phyloP scores from a whole-genome alignment of 2,888 invertebrate species.

The Ophraella communa region DNA sequence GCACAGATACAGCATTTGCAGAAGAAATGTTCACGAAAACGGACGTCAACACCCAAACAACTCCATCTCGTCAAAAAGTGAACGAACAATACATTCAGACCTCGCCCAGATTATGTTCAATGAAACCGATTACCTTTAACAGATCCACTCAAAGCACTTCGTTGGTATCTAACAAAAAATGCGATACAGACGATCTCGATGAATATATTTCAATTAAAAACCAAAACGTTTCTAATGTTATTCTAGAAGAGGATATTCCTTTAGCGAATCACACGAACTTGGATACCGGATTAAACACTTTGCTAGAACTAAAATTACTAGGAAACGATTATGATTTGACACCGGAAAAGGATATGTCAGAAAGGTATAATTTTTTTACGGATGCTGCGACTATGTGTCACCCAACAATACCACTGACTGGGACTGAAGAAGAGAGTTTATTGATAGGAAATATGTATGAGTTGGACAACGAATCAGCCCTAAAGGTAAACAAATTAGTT shows the following conservation, averaged over 20 bases:
- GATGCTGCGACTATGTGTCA: constrained; percentile 34
- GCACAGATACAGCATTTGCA: background rate
- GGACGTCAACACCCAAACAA: background rate
- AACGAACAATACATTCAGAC: constrained; percentile 1
- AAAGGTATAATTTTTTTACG: constrained; percentile 39
- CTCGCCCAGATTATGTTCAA: background rate
- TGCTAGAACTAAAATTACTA: constrained; percentile 33
- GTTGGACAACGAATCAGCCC: background rate
- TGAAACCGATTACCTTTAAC: background rate
- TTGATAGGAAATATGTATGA: constrained; percentile 14
- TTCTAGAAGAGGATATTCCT: background rate
- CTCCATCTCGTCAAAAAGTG: background rate
- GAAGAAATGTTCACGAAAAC: background rate
- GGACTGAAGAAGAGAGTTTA: constrained; percentile 7
- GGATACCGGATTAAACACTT: background rate
- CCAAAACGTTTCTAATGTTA: background rate
- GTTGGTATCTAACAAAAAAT: constrained; percentile 1
- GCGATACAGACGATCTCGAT: background rate
- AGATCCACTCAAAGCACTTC: constrained; percentile 3
- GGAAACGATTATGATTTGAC: constrained; percentile 44
- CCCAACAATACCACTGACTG: background rate
- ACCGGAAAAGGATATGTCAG: constrained; percentile 39
- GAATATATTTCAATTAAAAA: background rate
- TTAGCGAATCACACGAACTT: background rate
- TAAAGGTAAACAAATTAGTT: background rate